These are phyloP conservation scores for Mustelus asterias DNA, from an alignment of 2,113 vertebrate species.

Conservation along the genomic window DNA sequence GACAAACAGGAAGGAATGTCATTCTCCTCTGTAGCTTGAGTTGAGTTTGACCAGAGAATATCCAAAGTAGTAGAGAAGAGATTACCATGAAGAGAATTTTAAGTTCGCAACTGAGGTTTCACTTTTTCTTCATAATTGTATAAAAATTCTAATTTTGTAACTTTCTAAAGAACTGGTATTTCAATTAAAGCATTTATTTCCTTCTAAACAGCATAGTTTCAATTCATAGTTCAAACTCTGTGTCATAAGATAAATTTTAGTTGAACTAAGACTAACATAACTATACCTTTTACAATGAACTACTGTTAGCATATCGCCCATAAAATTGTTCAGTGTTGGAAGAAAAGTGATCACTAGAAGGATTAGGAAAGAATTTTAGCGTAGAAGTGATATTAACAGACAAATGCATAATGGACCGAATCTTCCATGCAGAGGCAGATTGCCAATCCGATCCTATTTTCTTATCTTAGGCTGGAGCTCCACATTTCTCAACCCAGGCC, in stretches of 20 bases:
- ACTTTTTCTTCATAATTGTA: neutral
- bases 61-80: neutral
- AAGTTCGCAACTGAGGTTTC: neutral
- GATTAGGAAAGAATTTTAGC: neutral
- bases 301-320: neutral
- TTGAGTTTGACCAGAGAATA: neutral
- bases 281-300: neutral
- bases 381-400: neutral
- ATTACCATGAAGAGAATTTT: neutral
- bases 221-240: neutral
- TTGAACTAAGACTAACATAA: neutral
- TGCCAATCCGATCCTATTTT: too few relatives aligned
- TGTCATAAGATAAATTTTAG: neutral
- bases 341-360: neutral
- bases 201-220: neutral
- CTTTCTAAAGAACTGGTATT: neutral
- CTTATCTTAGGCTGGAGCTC: too few relatives aligned
- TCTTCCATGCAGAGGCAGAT: too few relatives aligned
- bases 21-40: neutral
- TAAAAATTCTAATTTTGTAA: neutral
- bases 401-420: neutral
- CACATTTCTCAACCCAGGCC: too few relatives aligned
- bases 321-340: neutral
- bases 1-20: neutral
- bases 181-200: neutral